Evolutionary conservation across 2,113 vertebrate genomes (phyloP), one percentile per base, ranked within the genome.

Genomic region (Corynorhinus townsendii): DNA sequence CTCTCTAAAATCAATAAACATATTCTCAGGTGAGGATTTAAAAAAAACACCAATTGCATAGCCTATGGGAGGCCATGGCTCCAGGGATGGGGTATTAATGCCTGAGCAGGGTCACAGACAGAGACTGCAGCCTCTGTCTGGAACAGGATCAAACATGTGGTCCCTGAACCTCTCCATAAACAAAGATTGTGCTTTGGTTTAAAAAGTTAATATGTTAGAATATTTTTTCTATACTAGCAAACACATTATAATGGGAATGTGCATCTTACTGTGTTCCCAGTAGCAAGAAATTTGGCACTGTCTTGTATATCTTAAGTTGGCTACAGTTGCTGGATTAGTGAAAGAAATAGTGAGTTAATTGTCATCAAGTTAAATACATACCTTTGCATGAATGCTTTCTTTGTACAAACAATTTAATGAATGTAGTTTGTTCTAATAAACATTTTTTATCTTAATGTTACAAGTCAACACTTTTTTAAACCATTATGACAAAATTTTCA

Each of bases 401-500:
- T 90, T 45, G 35, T 66, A 47, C 38, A 86, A 73, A 68, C 71
- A 59, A 38, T 40, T 86, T 94, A 69, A 62, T 69, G 85, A 87
- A 90, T 43, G 66, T 24, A 20, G 24, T 5, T 86, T 84, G 35
- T 47, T 24, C 73, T 92, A 93, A 94, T 89, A 92, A 94, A 85
- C 76, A 64, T 81, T 93, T 95, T 94, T 90, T 64, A 91, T 96
- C 84, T 87, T 80, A 80, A 3, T 56, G 12, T 40, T 94, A 89
- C 33, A 83, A 89, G 89, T 84, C 66, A 91, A 91, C 86, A 95
- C 75, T 94, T 94, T 94, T 52, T 80, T 56, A 87, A 95, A 40
- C 66, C 83, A 91, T 95, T 93, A 93, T 80, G 90, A 93, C 89
- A 96, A 89, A 96, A 81, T 72, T 69, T 89, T 84, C 80, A 84